Conservation (phyloP, 1,140 invertebrate genomes). For the Acarapis woodi region DNA sequence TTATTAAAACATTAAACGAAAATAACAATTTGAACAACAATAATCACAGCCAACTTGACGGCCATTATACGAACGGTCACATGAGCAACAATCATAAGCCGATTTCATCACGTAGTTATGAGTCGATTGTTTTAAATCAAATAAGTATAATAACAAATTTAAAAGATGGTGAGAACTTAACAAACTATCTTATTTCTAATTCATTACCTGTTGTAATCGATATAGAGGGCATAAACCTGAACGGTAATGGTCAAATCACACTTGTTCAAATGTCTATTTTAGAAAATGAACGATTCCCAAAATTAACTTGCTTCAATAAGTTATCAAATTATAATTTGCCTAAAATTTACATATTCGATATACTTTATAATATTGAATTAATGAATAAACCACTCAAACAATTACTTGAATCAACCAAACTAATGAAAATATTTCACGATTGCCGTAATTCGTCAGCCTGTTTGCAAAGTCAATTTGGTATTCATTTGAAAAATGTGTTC, state of each 20-base stretch:
- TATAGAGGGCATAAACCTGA: slow-evolving; percentile 68
- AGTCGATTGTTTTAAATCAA: not conserved
- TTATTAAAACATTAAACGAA: slow-evolving; percentile 30
- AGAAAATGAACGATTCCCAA: not conserved
- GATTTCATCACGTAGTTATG: too few relatives aligned
- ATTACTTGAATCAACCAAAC: slow-evolving; percentile 42
- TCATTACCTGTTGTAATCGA: slow-evolving; percentile 40
- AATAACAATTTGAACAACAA: slow-evolving; percentile 23
- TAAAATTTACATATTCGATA: slow-evolving; percentile 39
- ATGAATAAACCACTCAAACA: slow-evolving; percentile 45
- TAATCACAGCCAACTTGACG: too few relatives aligned
- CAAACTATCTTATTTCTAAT: slow-evolving; percentile 37
- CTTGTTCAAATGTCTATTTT: slow-evolving; percentile 51
- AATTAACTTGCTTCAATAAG: not conserved
- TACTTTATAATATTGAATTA: slow-evolving; percentile 50
- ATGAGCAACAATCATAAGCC: too few relatives aligned
- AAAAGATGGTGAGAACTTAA: slow-evolving; percentile 32
- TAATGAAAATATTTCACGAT: slow-evolving; percentile 81
- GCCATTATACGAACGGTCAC: too few relatives aligned
- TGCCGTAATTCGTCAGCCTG: slow-evolving; percentile 71
- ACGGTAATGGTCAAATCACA: slow-evolving; percentile 32
- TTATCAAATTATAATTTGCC: slow-evolving; percentile 17
- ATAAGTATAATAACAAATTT: slow-evolving; percentile 13
- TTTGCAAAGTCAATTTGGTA: slow-evolving; percentile 56
- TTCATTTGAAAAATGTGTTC: slow-evolving; percentile 59